Conservation (phyloP, 2,888 invertebrate species). For the Palloptera scutellata region DNA sequence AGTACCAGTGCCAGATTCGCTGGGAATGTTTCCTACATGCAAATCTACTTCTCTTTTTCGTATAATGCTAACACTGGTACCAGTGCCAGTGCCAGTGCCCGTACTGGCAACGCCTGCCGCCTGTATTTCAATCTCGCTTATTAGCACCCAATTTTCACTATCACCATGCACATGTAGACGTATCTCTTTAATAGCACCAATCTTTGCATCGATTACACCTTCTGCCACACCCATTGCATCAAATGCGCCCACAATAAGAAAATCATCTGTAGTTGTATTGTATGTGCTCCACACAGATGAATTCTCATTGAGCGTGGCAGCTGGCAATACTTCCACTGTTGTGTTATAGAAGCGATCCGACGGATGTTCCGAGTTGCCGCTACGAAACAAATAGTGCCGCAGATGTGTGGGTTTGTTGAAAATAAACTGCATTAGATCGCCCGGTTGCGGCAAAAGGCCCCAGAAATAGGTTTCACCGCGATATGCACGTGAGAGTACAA, state of each 20-base stretch:
- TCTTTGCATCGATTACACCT: slow-evolving; percentile 71
- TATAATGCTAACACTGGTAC: not conserved
- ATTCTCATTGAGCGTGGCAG: slow-evolving; percentile 65
- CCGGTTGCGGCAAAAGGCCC: slow-evolving; percentile 85
- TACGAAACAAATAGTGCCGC: slow-evolving; percentile 80
- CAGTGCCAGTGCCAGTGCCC: not conserved
- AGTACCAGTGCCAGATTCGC: too few species aligned
- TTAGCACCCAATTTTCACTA: slow-evolving; percentile 88
- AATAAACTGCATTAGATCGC: slow-evolving; percentile 81
- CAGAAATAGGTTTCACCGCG: slow-evolving; percentile 89
- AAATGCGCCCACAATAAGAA: slow-evolving; percentile 76
- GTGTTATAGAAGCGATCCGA: slow-evolving; percentile 89
- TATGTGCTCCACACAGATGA: slow-evolving; percentile 66
- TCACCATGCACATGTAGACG: slow-evolving; percentile 81
- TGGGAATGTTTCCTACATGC: too few species aligned
- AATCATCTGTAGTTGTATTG: slow-evolving; percentile 74
- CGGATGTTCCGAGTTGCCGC: slow-evolving; percentile 89
- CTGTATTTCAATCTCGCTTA: slow-evolving; percentile 73
- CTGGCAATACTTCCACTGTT: slow-evolving; percentile 80
- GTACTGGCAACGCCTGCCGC: slow-evolving; percentile 67
- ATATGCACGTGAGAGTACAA: slow-evolving; percentile 82
- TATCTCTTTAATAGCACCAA: slow-evolving; percentile 76
- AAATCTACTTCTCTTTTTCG: too few species aligned
- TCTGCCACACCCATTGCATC: slow-evolving; percentile 84
- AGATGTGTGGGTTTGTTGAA: slow-evolving; percentile 72